A percentile compares a stretch with the other conserved stretches of the same genome.
phyloP scores from a whole-genome alignment of 92 coral and sea anemone genomes.

The Actinernus sp. region DNA sequence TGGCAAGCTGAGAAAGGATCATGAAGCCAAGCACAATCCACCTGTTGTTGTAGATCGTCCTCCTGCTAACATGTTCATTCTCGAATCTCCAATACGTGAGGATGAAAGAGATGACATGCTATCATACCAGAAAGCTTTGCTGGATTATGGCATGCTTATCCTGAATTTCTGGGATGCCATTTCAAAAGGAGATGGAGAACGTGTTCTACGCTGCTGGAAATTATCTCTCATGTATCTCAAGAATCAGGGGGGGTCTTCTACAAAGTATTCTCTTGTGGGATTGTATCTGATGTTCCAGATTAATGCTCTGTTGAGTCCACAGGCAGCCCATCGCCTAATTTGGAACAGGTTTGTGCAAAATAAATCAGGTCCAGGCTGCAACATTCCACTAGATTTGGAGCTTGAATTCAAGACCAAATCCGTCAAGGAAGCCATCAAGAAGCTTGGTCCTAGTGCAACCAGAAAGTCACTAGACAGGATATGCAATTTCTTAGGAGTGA shows the following conservation, averaged over 20 bases:
- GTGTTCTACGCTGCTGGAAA: constrained; percentile 78
- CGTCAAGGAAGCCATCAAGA: constrained; percentile 73
- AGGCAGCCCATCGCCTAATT: constrained; percentile 70
- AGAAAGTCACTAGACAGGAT: constrained; percentile 59
- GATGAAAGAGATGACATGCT: constrained; percentile 73
- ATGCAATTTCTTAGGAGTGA: constrained; percentile 65
- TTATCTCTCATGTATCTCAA: constrained; percentile 66
- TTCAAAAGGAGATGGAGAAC: constrained; percentile 66
- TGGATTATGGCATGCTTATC: constrained; percentile 74
- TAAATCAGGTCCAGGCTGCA: constrained; percentile 68
- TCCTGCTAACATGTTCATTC: constrained; percentile 1
- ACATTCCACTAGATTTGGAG: constrained; percentile 72
- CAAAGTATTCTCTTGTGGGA: constrained; percentile 71
- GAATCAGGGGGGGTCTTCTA: constrained; percentile 61
- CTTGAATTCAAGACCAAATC: constrained; percentile 66
- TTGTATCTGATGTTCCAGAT: constrained; percentile 79
- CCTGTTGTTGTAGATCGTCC: constrained; percentile 53
- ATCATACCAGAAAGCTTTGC: constrained; percentile 71
- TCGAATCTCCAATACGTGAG: constrained; percentile 3
- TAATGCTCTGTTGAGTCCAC: constrained; percentile 76
- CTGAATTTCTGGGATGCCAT: constrained; percentile 66
- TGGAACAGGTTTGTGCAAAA: constrained; percentile 75
- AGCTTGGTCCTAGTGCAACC: constrained; percentile 76
- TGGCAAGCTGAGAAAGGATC: constrained; percentile 68
- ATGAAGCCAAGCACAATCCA: constrained; percentile 74